phyloP scores from a whole-genome alignment of 2,113 vertebrate genomes.

The Leiothrix lutea region DNA sequence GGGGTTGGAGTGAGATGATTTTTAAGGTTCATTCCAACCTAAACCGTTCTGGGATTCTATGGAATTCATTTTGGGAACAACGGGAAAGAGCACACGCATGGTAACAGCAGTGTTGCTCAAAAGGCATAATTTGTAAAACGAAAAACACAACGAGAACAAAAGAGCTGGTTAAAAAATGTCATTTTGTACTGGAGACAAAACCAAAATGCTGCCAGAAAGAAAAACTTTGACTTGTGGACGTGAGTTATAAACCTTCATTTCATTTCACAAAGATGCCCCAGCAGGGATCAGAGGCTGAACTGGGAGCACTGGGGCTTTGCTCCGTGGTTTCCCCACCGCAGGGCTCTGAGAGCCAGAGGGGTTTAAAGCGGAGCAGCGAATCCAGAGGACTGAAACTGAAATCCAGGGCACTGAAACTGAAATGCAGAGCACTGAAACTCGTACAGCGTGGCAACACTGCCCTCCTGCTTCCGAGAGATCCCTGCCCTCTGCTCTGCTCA shows the following conservation, averaged over 20 bases:
- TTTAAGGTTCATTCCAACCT: background rate
- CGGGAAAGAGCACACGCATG: background rate
- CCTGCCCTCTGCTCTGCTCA: background rate
- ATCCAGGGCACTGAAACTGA: background rate
- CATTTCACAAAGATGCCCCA: background rate
- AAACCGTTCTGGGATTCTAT: background rate
- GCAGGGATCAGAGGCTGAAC: background rate
- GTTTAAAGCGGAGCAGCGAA: background rate
- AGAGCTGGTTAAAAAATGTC: background rate
- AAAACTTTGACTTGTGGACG: rapidly evolving
- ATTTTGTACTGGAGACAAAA: background rate
- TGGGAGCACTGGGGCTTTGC: background rate
- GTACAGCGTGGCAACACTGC: constrained; percentile 18
- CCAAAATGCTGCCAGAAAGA: background rate
- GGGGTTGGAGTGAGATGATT: background rate
- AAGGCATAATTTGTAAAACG: background rate
- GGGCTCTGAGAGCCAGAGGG: background rate
- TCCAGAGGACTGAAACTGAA: background rate
- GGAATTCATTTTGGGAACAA: background rate
- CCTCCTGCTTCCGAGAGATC: constrained; percentile 36
- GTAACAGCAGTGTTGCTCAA: background rate
- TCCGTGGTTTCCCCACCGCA: rapidly evolving
- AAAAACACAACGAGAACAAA: background rate
- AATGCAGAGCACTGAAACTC: background rate
- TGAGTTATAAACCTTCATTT: rapidly evolving